Evolutionary conservation across 2,888 invertebrate genomes (phyloP).

Genomic region (Pemphredon lugubris): DNA sequence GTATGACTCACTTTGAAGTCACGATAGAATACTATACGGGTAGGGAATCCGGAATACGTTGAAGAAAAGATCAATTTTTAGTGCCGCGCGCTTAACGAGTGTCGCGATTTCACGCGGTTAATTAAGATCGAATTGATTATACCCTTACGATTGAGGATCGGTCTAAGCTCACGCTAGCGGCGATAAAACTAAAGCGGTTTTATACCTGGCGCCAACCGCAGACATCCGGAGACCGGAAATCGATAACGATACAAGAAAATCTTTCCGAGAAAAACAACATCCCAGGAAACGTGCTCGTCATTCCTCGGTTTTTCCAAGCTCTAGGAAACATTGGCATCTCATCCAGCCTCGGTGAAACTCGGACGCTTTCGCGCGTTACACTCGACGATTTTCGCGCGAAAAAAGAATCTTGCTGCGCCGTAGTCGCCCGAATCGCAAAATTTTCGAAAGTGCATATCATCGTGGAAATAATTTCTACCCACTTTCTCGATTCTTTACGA

Average conservation of each 20-base stretch:
- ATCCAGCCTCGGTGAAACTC: constrained; percentile 22
- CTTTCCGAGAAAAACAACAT: background rate
- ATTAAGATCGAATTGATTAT: constrained; percentile 22
- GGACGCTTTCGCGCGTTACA: constrained; percentile 34
- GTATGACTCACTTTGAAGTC: constrained; percentile 51
- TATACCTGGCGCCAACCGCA: constrained; percentile 17
- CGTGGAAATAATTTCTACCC: constrained; percentile 30
- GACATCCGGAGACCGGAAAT: constrained; percentile 24
- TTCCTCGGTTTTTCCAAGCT: background rate
- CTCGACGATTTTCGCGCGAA: constrained; percentile 28
- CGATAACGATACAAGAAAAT: background rate
- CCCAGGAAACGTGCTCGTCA: background rate
- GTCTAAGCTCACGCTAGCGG: constrained; percentile 6
- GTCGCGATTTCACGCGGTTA: no score
- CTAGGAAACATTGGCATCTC: constrained; percentile 3
- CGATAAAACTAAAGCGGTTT: constrained; percentile 20
- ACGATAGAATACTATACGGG: background rate
- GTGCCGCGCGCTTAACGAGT: no score
- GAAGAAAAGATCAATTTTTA: background rate
- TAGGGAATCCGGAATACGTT: constrained; percentile 1
- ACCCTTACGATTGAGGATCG: constrained; percentile 2
- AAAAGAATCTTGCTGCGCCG: constrained; percentile 16
- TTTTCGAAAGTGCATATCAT: constrained; percentile 36
- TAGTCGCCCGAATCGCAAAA: constrained; percentile 37
- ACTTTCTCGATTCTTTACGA: constrained; percentile 48